Conservation (phyloP, 2,113 vertebrate genomes). For the Chloropsis cyanopogon region DNA sequence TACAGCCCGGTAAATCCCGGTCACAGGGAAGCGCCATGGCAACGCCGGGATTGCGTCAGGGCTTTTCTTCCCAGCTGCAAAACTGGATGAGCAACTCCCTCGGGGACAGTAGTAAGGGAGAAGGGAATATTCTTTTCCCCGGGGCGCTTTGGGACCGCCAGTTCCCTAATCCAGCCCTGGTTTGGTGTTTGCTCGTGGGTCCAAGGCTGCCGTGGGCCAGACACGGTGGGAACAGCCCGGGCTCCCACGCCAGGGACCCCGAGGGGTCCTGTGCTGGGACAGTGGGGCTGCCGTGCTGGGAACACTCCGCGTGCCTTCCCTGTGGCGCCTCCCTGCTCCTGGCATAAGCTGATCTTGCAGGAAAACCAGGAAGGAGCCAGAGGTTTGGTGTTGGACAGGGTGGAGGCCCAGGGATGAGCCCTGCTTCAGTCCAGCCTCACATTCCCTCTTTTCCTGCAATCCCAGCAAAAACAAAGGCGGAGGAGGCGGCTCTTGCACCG, state of each 20-base stretch:
- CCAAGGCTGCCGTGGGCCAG: neutral
- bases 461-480: neutral
- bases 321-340: neutral
- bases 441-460: neutral
- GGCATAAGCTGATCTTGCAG: neutral
- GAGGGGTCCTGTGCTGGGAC: neutral
- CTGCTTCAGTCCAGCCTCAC: neutral
- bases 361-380: neutral
- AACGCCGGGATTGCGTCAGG: slow-evolving; percentile 9
- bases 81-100: slow-evolving; percentile 24
- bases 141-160: neutral
- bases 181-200: neutral
- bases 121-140: neutral
- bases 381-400: neutral
- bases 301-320: neutral
- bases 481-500: neutral
- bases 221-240: neutral
- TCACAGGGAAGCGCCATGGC: neutral
- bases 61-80: neutral
- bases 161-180: neutral
- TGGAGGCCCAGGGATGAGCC: neutral
- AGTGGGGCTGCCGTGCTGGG: neutral
- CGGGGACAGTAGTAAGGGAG: neutral
- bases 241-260: neutral
- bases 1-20: neutral